Conservation (phyloP, 2,113 vertebrate genomes). For the Ptyas mucosa region DNA sequence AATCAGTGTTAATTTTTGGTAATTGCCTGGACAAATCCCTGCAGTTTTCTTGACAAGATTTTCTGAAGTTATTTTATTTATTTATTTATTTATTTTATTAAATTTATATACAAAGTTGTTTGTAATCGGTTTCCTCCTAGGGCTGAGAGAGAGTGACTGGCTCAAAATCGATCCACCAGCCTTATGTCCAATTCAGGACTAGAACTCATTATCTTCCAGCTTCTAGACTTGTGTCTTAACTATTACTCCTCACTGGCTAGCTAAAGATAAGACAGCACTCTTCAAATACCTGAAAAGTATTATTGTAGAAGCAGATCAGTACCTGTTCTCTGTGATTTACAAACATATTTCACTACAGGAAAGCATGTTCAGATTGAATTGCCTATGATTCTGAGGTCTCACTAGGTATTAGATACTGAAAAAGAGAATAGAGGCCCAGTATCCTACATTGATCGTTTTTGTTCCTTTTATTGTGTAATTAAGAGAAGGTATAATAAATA, state of each 20-base stretch:
- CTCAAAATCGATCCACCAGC: neutral
- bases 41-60: neutral
- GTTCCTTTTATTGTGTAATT: neutral
- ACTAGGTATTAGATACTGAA: neutral
- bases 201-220: neutral
- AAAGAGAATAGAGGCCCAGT: neutral
- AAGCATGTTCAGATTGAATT: neutral
- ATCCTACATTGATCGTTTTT: neutral
- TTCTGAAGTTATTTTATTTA: no score
- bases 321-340: neutral
- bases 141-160: neutral
- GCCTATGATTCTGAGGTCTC: neutral
- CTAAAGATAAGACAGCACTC: neutral
- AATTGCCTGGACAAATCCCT: neutral
- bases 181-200: neutral
- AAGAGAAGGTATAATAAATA: neutral
- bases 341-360: neutral
- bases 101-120: no score
- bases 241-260: neutral
- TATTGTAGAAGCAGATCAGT: neutral
- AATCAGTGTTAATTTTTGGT: neutral
- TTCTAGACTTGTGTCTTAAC: neutral
- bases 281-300: neutral
- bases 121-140: neutral
- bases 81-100: no score